phyloP scores from a whole-genome alignment of 2,888 invertebrate species.

The Caenorhabditis japonica region DNA sequence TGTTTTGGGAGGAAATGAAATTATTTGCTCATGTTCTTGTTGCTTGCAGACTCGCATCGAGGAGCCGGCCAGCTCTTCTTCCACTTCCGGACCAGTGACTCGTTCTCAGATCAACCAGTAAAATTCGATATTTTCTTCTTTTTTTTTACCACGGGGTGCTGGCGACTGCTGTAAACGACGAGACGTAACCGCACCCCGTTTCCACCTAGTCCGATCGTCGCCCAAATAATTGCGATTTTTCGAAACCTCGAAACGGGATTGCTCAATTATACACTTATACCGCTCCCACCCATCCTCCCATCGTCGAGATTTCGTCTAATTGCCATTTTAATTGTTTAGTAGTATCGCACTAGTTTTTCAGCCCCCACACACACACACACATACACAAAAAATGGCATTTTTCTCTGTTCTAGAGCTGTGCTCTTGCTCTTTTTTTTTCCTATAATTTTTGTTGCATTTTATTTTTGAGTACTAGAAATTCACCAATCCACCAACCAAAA shows the following conservation, averaged over 20 bases:
- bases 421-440: no score
- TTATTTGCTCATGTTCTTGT: background rate
- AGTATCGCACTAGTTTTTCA: background rate
- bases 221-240: slow-evolving; percentile 26
- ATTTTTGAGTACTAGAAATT: background rate
- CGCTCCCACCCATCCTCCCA: slow-evolving; percentile 18
- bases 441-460: no score
- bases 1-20: background rate
- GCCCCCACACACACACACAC: no score
- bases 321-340: slow-evolving; percentile 5
- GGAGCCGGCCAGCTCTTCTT: slow-evolving; percentile 12
- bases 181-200: no score
- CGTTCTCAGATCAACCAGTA: slow-evolving; percentile 40
- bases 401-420: no score
- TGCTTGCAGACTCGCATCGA: slow-evolving; percentile 42
- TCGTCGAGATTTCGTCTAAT: slow-evolving; percentile 53
- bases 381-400: no score
- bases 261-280: slow-evolving; percentile 39
- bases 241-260: slow-evolving; percentile 51
- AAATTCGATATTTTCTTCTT: background rate
- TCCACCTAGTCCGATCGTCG: no score
- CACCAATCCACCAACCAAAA: no score
- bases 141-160: no score
- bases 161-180: no score
- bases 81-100: slow-evolving; percentile 30